Percentiles rank a stretch among this genome's conserved stretches.
Evolutionary conservation across 2,113 vertebrate genomes (phyloP).

Genomic region (Neogobius melanostomus): DNA sequence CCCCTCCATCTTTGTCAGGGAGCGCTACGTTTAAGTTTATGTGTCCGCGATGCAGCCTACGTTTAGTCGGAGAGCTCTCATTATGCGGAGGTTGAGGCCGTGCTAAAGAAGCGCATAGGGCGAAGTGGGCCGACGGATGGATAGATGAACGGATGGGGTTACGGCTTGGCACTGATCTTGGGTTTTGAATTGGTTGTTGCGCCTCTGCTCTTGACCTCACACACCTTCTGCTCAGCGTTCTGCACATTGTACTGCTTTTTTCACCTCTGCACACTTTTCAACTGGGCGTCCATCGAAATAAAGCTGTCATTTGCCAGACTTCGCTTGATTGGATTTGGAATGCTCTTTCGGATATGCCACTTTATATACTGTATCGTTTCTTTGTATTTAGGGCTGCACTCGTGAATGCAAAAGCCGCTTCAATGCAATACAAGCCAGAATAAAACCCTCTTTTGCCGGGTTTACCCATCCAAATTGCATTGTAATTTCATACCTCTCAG

Average conservation of each 20-base stretch:
- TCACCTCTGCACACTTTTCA: not conserved
- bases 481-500: constrained; percentile 55
- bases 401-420: too few species aligned
- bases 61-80: constrained; percentile 73
- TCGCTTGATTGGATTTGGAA: too few species aligned
- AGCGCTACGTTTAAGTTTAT: constrained; percentile 37
- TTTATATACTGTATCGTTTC: not conserved
- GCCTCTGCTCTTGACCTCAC: constrained; percentile 72
- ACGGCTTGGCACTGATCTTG: constrained; percentile 61
- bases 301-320: constrained; percentile 13
- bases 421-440: not conserved
- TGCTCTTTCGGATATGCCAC: too few species aligned
- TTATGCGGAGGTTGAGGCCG: constrained; percentile 75
- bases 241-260: not conserved
- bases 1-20: constrained; percentile 42
- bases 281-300: constrained; percentile 12
- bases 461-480: constrained; percentile 41
- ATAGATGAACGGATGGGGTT: constrained; percentile 53
- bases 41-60: constrained; percentile 42
- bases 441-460: constrained; percentile 16
- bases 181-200: constrained; percentile 65
- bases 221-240: constrained; percentile 50
- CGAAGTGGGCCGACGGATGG: constrained; percentile 26
- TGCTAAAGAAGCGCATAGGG: constrained; percentile 41
- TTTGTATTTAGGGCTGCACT: not conserved